Base-by-base conservation (phyloP, 2,888 invertebrate species). In the Pandemis cinnamomeana region DNA sequence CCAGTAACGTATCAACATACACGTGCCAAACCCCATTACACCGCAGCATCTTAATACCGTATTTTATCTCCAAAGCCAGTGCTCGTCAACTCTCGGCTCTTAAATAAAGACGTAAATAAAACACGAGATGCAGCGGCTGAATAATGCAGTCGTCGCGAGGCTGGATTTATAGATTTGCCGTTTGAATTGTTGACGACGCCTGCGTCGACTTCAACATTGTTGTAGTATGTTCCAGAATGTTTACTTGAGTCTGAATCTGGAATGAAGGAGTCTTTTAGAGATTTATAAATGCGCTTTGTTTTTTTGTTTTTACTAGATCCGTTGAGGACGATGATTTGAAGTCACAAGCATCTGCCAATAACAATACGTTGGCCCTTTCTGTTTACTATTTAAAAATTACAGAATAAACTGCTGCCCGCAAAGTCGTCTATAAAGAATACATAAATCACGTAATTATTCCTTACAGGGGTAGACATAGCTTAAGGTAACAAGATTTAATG, bases 101-200 rank as follows among this genome's bases (percentile, higher is more conserved):
- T 74, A 62, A 67, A 69, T 73, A 70, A 73, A 60, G 69, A 64
- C 60, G 58, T 73, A 62, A 74, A 71, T 67, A 71, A 74, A 70
- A 64, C 60, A 70, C 70, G 11, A 70, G 74, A 62, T 55, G 73
- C 61, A 58, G 67, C 53, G 67, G 10, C 53, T 74, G 74, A 71
- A 74, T 74, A 71, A 74, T 74, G 74, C 74, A 71, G 66, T 61
- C 61, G 74, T 69, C 68, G 55, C 68, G 55, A 53, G 46, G 62
- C 74, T 51, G 74, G 74, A 71, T 74, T 74, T 74, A 74, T 74
- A 74, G 73, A 72, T 72, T 72, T 70, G 66, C 70, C 64, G 70
- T 55, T 36, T 74, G 73, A 74, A 70, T 74, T 74, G 66, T 71
- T 71, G 70, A 74, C 70, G 74, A 51, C 74, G 60, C 46, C 70